Evolutionary conservation across 2,113 vertebrate species (phyloP).

Genomic region (Ascaphus truei): DNA sequence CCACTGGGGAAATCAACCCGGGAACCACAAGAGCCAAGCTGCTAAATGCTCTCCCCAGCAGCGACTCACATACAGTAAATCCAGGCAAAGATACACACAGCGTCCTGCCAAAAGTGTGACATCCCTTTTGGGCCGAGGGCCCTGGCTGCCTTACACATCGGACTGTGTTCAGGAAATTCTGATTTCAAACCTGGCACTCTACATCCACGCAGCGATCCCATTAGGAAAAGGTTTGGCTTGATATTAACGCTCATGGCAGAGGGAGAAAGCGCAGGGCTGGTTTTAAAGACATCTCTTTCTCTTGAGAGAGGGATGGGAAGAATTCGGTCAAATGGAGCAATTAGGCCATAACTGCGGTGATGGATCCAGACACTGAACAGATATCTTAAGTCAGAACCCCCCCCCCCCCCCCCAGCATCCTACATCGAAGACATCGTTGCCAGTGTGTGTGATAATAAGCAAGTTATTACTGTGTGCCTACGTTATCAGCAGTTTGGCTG

Average conservation of each 20-base stretch:
- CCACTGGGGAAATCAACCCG: background rate
- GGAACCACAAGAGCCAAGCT: background rate
- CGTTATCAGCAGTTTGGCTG: too few species aligned
- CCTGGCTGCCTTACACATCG: background rate
- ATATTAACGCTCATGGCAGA: background rate
- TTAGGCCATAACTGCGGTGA: background rate
- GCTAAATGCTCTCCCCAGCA: background rate
- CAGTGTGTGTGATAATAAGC: background rate
- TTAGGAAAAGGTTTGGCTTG: slow-evolving; percentile 19
- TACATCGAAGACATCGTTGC: background rate
- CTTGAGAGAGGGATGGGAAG: background rate
- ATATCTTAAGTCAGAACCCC: background rate
- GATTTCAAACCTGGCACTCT: background rate
- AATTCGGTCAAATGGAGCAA: slow-evolving; percentile 7
- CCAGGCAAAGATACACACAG: background rate
- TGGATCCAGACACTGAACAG: too few species aligned
- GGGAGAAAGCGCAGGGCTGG: slow-evolving; percentile 5
- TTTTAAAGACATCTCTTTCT: too few species aligned
- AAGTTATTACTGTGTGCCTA: too few species aligned
- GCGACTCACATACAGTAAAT: slow-evolving; percentile 5
- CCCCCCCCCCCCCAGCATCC: background rate
- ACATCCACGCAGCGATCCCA: background rate
- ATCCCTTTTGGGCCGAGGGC: background rate
- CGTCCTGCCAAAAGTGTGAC: slow-evolving; percentile 1
- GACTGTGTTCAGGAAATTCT: slow-evolving; percentile 10